These are phyloP conservation scores for Pelosia muscerda DNA, from an alignment of 2,888 invertebrate species.

Conservation along the genomic window DNA sequence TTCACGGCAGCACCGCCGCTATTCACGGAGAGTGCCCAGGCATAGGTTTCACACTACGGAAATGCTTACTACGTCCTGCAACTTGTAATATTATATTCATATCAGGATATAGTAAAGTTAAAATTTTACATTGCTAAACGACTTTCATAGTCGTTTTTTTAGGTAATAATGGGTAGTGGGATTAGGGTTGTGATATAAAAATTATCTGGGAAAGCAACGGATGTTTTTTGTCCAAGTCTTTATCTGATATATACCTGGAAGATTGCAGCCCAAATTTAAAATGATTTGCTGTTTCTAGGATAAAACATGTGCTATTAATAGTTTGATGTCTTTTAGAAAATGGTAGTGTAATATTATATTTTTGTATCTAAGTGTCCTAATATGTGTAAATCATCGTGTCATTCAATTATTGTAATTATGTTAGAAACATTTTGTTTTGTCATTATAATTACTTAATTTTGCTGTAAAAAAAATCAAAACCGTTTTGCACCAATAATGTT, in stretches of 20 bases:
- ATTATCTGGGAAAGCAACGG: background rate
- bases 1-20: too few relatives aligned
- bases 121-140: background rate
- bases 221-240: background rate
- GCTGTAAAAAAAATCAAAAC: background rate
- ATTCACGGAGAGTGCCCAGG: too few relatives aligned
- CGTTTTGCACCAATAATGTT: background rate
- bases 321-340: background rate
- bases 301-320: constrained; percentile 10
- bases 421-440: background rate
- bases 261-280: background rate
- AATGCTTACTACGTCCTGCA: too few relatives aligned
- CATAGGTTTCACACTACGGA: too few relatives aligned
- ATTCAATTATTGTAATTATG: background rate
- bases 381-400: background rate
- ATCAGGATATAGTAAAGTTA: background rate
- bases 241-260: too few relatives aligned
- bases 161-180: constrained; percentile 12
- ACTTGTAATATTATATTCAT: too few relatives aligned
- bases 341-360: constrained; percentile 9
- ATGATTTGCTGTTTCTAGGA: background rate
- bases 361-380: background rate
- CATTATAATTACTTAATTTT: background rate
- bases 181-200: background rate
- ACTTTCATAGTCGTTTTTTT: background rate